Conservation (phyloP, 1,140 invertebrate genomes). For the Callitettix versicolor region DNA sequence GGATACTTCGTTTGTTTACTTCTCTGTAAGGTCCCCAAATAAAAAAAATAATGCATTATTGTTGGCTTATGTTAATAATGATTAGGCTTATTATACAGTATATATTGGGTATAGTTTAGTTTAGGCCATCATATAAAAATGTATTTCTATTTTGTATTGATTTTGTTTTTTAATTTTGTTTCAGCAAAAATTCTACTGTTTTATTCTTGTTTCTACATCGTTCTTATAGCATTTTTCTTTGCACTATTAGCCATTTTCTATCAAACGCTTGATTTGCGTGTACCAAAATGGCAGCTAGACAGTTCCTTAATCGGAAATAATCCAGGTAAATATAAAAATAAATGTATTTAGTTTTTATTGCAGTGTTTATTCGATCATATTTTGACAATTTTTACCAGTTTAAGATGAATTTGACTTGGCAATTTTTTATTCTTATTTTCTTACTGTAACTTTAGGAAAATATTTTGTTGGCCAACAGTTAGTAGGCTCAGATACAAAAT, state of each 20-base stretch:
- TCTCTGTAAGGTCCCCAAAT: too few relatives aligned
- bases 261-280: slow-evolving; percentile 73
- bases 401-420: background rate
- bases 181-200: slow-evolving; percentile 87
- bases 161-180: slow-evolving; percentile 30
- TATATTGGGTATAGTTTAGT: too few relatives aligned
- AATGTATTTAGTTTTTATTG: background rate
- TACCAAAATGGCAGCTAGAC: slow-evolving; percentile 77
- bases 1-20: too few relatives aligned
- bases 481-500: too few relatives aligned
- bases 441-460: background rate
- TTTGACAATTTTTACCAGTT: background rate
- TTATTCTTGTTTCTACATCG: slow-evolving; percentile 86
- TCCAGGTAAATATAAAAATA: slow-evolving; percentile 60
- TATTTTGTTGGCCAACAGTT: background rate
- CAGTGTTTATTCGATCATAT: background rate
- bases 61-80: too few relatives aligned
- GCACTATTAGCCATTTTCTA: slow-evolving; percentile 87
- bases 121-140: too few relatives aligned
- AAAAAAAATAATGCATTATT: too few relatives aligned
- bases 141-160: too few relatives aligned
- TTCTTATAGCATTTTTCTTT: slow-evolving; percentile 79
- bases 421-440: background rate
- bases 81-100: too few relatives aligned
- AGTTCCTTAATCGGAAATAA: slow-evolving; percentile 80